Evolutionary conservation across 2,888 invertebrate species (phyloP).

Genomic region (Matsumyia berberina): DNA sequence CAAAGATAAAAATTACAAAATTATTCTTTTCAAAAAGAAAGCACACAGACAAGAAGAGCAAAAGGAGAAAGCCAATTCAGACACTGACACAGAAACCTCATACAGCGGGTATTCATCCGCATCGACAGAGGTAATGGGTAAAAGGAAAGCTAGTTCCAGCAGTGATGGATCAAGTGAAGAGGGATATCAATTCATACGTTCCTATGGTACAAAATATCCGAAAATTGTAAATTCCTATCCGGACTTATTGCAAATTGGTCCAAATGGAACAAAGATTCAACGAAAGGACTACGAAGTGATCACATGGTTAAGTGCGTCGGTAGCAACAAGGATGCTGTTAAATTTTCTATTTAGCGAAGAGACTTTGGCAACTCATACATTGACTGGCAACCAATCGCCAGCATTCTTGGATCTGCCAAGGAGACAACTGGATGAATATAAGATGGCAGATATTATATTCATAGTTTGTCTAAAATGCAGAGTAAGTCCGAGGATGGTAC

Average conservation of each 20-base stretch:
- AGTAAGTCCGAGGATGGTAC: too few relatives aligned
- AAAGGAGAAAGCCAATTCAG: neutral
- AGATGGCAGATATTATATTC: constrained; percentile 86
- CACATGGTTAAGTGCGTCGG: too few relatives aligned
- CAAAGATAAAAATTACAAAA: neutral
- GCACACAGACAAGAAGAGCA: neutral
- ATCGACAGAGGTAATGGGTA: neutral
- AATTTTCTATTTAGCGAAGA: constrained; percentile 85
- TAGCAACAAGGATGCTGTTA: constrained; percentile 86
- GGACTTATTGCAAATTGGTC: constrained; percentile 81
- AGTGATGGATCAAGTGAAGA: neutral
- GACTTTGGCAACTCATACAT: constrained; percentile 86
- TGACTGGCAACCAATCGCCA: constrained; percentile 87
- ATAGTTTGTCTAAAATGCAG: too few relatives aligned
- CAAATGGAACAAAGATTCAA: constrained; percentile 82
- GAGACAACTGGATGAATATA: constrained; percentile 85
- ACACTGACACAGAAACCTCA: neutral
- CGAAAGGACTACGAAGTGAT: constrained; percentile 82
- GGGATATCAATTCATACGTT: too few relatives aligned
- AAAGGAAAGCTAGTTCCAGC: neutral
- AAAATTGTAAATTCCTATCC: constrained; percentile 72
- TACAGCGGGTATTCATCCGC: neutral
- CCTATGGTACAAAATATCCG: constrained; percentile 4
- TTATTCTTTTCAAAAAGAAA: neutral
- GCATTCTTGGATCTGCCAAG: constrained; percentile 82